A percentile compares a stretch with the other conserved stretches of the same genome.
Conservation (phyloP, 2,113 vertebrate genomes). For the Pao palembangensis region DNA sequence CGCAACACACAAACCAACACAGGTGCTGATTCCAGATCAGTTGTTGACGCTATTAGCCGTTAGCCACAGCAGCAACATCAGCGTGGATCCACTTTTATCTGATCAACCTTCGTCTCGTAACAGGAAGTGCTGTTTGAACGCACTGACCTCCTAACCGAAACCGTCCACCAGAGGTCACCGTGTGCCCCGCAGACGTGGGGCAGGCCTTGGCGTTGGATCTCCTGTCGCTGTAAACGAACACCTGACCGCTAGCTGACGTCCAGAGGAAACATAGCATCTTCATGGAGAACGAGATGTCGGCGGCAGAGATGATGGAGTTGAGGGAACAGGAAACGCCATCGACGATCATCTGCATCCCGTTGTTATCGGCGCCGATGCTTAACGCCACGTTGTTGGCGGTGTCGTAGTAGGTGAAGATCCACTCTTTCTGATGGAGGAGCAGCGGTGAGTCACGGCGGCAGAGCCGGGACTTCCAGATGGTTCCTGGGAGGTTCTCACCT, state of each 20-base stretch:
- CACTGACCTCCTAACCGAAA: slow-evolving; percentile 81
- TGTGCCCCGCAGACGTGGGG: slow-evolving; percentile 40
- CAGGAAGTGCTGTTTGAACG: not conserved
- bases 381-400: slow-evolving; percentile 42
- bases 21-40: not conserved
- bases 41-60: not conserved
- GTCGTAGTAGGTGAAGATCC: slow-evolving; percentile 79
- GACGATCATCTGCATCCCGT: slow-evolving; percentile 67
- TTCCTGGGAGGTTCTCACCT: not conserved
- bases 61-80: not conserved
- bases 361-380: slow-evolving; percentile 69
- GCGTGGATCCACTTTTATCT: too few species aligned
- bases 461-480: not conserved
- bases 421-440: slow-evolving; percentile 63
- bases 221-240: slow-evolving; percentile 70
- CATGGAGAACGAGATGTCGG: slow-evolving; percentile 78
- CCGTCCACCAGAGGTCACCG: slow-evolving; percentile 71
- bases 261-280: slow-evolving; percentile 81
- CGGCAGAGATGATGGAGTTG: slow-evolving; percentile 51
- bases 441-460: too few species aligned
- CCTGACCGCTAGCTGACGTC: slow-evolving; percentile 62
- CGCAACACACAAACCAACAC: not conserved
- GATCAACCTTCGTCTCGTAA: too few species aligned
- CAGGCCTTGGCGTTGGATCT: slow-evolving; percentile 69
- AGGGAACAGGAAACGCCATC: slow-evolving; percentile 72